Evolutionary conservation across 2,888 invertebrate genomes (phyloP).

Genomic region (Phalera bucephala): DNA sequence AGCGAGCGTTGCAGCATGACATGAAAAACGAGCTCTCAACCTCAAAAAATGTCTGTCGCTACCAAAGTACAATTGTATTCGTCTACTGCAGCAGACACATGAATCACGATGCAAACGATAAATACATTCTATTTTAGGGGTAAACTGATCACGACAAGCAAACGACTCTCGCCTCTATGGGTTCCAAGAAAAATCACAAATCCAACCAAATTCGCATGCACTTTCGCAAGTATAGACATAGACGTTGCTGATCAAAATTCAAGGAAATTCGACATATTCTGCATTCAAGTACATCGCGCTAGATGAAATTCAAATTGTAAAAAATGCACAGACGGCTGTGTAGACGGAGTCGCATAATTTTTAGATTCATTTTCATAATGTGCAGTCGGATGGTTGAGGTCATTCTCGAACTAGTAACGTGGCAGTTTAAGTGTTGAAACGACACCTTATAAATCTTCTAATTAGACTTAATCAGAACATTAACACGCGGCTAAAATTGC

Average conservation of each 20-base stretch:
- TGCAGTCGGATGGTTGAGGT: conserved; percentile 73
- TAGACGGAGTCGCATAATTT: conserved; percentile 71
- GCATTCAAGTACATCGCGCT: conserved; percentile 73
- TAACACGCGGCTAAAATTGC: too few species aligned
- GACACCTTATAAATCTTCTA: too few species aligned
- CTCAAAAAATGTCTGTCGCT: conserved; percentile 45
- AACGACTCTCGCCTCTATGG: conserved; percentile 37
- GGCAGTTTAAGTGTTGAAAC: background rate
- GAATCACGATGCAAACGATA: conserved; percentile 73
- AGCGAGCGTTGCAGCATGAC: conserved; percentile 35
- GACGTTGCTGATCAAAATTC: conserved; percentile 76
- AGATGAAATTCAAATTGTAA: conserved; percentile 71
- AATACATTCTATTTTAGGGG: conserved; percentile 64
- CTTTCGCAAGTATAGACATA: conserved; percentile 45
- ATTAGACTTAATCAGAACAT: too few species aligned
- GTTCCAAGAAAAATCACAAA: conserved; percentile 1
- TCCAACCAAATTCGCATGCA: conserved; percentile 37
- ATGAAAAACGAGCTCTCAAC: conserved; percentile 45
- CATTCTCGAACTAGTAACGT: conserved; percentile 42
- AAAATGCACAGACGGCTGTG: conserved; percentile 74
- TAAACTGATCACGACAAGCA: conserved; percentile 44
- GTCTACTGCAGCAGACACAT: conserved; percentile 77
- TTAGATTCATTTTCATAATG: conserved; percentile 79
- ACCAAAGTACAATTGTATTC: conserved; percentile 65
- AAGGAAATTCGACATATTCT: conserved; percentile 78